phyloP scores from a whole-genome alignment of 1,140 invertebrate species.

The Dolichoris vasculosae region DNA sequence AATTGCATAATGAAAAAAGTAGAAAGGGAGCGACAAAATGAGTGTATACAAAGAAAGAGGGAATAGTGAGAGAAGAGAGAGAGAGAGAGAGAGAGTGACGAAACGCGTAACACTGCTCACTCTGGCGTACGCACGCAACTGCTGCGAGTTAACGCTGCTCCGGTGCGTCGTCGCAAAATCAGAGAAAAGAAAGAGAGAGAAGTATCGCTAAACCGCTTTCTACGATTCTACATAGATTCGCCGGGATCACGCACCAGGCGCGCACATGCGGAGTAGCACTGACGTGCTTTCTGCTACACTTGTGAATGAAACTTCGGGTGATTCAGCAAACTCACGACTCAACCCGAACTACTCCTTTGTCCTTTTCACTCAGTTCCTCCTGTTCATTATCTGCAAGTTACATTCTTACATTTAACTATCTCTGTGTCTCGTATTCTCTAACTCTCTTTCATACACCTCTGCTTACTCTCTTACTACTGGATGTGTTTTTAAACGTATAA shows the following conservation, averaged over 20 bases:
- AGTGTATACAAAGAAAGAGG: too few relatives aligned
- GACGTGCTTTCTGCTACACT: conserved; percentile 27
- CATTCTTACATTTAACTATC: too few relatives aligned
- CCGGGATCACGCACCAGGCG: neutral
- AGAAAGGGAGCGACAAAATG: too few relatives aligned
- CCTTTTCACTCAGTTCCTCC: too few relatives aligned
- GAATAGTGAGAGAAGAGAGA: neutral
- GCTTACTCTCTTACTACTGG: neutral
- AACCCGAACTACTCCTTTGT: neutral
- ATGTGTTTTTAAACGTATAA: too few relatives aligned
- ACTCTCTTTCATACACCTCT: too few relatives aligned
- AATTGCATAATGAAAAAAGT: neutral
- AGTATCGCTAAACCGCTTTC: neutral
- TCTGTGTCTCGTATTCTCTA: too few relatives aligned
- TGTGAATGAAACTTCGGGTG: conserved; percentile 48
- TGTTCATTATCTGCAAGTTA: neutral
- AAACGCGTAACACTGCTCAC: neutral
- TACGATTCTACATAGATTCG: conserved; percentile 7
- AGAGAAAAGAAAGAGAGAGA: neutral
- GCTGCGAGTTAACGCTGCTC: neutral
- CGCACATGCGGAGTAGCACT: neutral
- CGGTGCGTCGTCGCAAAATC: neutral
- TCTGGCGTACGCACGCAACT: conserved; percentile 2
- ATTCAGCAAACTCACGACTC: conserved; percentile 37
- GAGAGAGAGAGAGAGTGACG: too few relatives aligned